Evolutionary conservation across 2,888 invertebrate genomes (phyloP).

Genomic region (Netelia virgata): DNA sequence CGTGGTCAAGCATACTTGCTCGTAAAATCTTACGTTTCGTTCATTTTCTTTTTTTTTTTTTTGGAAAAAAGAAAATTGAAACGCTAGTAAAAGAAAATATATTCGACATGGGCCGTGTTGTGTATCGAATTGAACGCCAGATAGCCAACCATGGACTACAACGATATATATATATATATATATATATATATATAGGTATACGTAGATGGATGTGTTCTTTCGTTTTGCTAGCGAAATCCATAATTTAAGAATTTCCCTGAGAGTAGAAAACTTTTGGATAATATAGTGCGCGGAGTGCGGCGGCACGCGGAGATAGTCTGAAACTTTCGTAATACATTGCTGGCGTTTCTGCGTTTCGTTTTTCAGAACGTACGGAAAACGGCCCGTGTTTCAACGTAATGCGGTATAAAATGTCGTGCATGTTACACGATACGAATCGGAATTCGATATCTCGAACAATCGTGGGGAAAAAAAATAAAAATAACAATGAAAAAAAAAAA

Average conservation of each 20-base stretch:
- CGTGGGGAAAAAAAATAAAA: not conserved
- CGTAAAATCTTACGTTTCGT: conserved; percentile 9
- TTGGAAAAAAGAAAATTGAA: conserved; percentile 44
- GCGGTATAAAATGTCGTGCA: conserved; percentile 45
- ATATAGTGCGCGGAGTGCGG: conserved; percentile 74
- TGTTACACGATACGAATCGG: conserved; percentile 20
- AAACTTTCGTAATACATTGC: conserved; percentile 83
- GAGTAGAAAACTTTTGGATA: conserved; percentile 83
- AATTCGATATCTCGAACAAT: not conserved
- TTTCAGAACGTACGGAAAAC: conserved; percentile 66
- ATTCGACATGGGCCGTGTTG: conserved; percentile 1
- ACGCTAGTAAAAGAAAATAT: conserved; percentile 48
- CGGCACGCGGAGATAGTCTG: conserved; percentile 65
- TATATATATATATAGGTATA: conserved; percentile 20
- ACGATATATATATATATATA: too few species aligned
- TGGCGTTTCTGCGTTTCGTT: conserved; percentile 78
- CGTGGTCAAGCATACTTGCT: not conserved
- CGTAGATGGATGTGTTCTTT: conserved; percentile 19
- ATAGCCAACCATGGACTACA: not conserved
- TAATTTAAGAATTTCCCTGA: conserved; percentile 83
- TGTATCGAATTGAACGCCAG: conserved; percentile 14
- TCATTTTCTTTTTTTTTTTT: conserved; percentile 5
- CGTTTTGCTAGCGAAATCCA: conserved; percentile 79
- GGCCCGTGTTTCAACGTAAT: conserved; percentile 69
- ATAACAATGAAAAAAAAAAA: conserved; percentile 60